phyloP scores from a whole-genome alignment of 2,797 vertebrate species.

The Pseudochirops corinnae region DNA sequence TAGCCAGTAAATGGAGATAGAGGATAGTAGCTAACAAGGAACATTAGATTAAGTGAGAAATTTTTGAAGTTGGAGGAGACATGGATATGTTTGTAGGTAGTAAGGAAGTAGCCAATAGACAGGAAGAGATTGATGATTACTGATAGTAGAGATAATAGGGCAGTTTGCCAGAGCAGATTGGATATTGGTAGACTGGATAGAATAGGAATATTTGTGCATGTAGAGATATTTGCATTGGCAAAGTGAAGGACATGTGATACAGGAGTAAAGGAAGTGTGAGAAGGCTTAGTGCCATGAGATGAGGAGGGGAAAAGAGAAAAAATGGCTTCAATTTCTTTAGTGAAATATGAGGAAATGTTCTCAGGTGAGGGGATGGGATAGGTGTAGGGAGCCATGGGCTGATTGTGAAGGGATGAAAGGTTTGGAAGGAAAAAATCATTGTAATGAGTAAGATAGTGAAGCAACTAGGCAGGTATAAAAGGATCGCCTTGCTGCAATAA shows the following conservation, averaged over 20 bases:
- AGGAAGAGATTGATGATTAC: not conserved
- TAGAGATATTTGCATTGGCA: not conserved
- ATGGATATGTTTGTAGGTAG: not conserved
- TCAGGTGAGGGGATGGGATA: not conserved
- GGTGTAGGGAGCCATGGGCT: not conserved
- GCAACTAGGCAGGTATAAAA: not conserved
- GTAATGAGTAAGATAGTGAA: not conserved
- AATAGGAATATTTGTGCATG: not conserved
- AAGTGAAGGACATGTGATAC: not conserved
- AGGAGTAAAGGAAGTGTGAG: not conserved
- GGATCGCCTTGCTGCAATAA: not conserved
- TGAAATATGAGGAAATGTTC: not conserved
- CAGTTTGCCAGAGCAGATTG: not conserved
- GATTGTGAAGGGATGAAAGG: not conserved
- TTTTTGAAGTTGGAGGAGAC: not conserved
- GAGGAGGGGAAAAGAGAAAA: not conserved
- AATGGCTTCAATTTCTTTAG: not conserved
- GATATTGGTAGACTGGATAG: not conserved
- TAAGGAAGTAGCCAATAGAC: not conserved
- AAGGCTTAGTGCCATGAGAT: not conserved
- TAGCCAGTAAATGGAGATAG: not conserved
- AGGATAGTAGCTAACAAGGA: not conserved
- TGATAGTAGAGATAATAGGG: not conserved
- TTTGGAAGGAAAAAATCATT: not conserved
- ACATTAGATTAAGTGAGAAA: not conserved